Evolutionary conservation across 1,140 invertebrate species (phyloP), one percentile per base, ranked within the genome.

Genomic region (Triops longicaudatus): DNA sequence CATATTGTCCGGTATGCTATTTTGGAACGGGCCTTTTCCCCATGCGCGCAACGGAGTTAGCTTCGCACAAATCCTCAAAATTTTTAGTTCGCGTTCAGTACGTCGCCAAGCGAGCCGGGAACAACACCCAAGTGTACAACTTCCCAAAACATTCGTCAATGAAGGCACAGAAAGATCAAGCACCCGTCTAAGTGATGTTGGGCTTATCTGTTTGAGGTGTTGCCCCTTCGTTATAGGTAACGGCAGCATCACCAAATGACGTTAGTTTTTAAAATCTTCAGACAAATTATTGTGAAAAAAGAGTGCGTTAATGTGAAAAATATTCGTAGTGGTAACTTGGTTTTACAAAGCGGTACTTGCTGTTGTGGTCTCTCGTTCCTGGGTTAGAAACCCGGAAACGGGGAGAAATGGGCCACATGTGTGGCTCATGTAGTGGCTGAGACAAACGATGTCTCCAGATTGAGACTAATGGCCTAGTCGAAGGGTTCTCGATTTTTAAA

Each of bases 381-480:
- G 31, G 50, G 22, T 6, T 63, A 22, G 22, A 63, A 63, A 63
- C 50, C 50, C 14, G 50, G 50, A 63, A 63, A 63, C 14, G 50
- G 22, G 50, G 50, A 63, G 14, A 63, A 63, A 63, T 63, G 50
- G 50, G 50, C 50, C 50, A 63, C 50, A 63, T 63, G 50, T 63
- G 50, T 37, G 50, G 50, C 50, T 63, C 22, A 6, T 0, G 14
- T 22, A 22, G 50, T 63, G 50, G 50, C 17, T 22, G 50, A 63
- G 50, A 63, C 50, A 63, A 63, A 63, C 50, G 50, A 63, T 22
- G 50, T 17, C 50, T 37, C 50, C 50, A 63, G 50, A 63, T 63
- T 63, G 50, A 63, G 50, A 22, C 17, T 22, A 63, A 63, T 63
- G 50, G 50, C 50, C 6, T 22, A 17, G 50, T 17, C 50, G 22